phyloP scores from a whole-genome alignment of 2,113 vertebrate genomes.

The Halcyon senegalensis region DNA sequence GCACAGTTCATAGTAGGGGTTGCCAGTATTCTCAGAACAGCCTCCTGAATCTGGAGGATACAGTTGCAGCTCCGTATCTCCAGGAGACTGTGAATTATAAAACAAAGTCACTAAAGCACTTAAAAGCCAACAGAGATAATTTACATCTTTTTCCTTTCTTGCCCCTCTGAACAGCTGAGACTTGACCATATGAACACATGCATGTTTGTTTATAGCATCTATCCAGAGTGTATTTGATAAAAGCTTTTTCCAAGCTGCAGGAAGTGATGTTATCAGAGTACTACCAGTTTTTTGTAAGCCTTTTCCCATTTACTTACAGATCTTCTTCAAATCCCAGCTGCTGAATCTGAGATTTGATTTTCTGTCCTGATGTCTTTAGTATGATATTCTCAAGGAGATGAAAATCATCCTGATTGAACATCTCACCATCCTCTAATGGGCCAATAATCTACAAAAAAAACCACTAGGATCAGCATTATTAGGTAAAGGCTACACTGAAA shows the following conservation, averaged over 20 bases:
- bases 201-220: background rate
- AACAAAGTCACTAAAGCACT: background rate
- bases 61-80: background rate
- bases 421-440: slow-evolving; percentile 87
- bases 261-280: background rate
- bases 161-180: background rate
- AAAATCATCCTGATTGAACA: slow-evolving; percentile 98
- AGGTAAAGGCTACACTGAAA: background rate
- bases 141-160: background rate
- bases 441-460: slow-evolving; percentile 86
- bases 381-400: slow-evolving; percentile 95
- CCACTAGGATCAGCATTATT: background rate
- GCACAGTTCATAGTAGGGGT: background rate
- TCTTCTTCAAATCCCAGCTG: slow-evolving; percentile 91
- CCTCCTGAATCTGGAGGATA: background rate
- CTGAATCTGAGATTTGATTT: slow-evolving; percentile 91
- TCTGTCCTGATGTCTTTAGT: slow-evolving; percentile 93
- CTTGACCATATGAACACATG: background rate
- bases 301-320: slow-evolving; percentile 78
- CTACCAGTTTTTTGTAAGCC: background rate
- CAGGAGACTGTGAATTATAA: background rate
- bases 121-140: background rate
- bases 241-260: background rate
- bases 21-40: background rate
- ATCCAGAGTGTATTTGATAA: background rate